A percentile compares a stretch with the other conserved stretches of the same genome.
Conservation (phyloP, 2,797 vertebrate genomes). For the Chloroceryle amazona region DNA sequence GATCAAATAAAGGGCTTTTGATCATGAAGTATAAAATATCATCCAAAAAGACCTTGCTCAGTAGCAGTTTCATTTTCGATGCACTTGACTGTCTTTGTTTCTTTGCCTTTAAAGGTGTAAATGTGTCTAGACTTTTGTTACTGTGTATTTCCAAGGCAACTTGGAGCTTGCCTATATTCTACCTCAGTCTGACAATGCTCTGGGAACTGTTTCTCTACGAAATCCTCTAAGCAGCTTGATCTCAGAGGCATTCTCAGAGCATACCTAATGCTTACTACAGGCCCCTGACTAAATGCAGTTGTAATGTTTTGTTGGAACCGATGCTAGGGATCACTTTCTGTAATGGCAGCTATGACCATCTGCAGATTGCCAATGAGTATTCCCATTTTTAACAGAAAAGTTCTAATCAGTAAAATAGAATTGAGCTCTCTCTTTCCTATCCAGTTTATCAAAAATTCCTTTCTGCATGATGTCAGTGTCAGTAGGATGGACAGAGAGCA, state of each 20-base stretch:
- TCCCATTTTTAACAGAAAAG: background rate
- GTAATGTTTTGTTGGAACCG: background rate
- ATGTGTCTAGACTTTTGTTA: background rate
- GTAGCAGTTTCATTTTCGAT: background rate
- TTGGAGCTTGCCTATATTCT: background rate
- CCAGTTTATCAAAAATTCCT: background rate
- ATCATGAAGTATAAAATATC: background rate
- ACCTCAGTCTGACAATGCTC: background rate
- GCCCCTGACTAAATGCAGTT: background rate
- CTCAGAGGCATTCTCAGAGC: background rate
- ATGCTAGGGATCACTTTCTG: background rate
- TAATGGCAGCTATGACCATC: background rate
- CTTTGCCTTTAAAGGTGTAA: background rate
- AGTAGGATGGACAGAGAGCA: background rate
- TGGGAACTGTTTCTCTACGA: background rate
- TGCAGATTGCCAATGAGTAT: background rate
- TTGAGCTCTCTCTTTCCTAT: background rate
- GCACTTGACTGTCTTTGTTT: background rate
- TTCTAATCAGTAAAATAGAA: background rate
- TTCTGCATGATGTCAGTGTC: background rate
- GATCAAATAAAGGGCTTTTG: background rate
- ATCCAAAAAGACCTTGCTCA: background rate
- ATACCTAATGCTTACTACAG: background rate
- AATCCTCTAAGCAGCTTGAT: constrained; percentile 46
- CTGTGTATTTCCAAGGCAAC: background rate